These are phyloP conservation scores for Sacculina carcini DNA, from an alignment of 2,888 invertebrate species.

Conservation along the genomic window DNA sequence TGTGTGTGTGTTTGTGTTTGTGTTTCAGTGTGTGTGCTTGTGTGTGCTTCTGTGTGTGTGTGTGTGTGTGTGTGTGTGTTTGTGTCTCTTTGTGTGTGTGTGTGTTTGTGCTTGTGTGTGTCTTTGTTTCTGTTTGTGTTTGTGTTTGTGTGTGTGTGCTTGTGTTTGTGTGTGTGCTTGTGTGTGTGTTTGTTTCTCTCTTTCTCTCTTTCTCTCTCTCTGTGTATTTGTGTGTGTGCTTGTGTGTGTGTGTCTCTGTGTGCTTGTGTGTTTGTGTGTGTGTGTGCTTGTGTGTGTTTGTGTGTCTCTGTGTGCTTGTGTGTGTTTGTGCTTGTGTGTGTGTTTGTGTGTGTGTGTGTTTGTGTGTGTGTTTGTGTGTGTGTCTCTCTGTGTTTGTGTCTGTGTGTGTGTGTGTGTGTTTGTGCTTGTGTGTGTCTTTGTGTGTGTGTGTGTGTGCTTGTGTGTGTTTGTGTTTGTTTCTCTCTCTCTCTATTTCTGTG, in stretches of 20 bases:
- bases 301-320: no score
- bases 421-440: no score
- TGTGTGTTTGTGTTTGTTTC: constrained; percentile 25
- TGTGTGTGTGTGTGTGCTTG: constrained; percentile 14
- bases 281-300: neutral
- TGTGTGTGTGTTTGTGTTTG: neutral
- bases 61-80: no score
- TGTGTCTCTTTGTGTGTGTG: constrained; percentile 14
- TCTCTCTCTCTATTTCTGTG: neutral
- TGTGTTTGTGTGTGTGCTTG: neutral
- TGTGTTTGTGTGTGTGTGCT: neutral
- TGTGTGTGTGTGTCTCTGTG: constrained; percentile 25
- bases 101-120: constrained; percentile 26
- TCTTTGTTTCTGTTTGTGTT: neutral
- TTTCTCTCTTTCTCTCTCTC: constrained; percentile 15
- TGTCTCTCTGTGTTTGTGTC: neutral
- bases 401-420: neutral
- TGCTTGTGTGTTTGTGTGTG: neutral
- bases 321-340: no score
- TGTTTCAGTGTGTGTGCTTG: neutral
- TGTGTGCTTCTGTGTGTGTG: neutral
- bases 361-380: constrained; percentile 29
- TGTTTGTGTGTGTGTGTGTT: constrained; percentile 14
- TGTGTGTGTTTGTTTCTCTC: no score
- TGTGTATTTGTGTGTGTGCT: constrained; percentile 19